Evolutionary conservation across 2,888 invertebrate genomes (phyloP), one percentile per base, ranked within the genome.

Genomic region (Erpobdella octoculata): DNA sequence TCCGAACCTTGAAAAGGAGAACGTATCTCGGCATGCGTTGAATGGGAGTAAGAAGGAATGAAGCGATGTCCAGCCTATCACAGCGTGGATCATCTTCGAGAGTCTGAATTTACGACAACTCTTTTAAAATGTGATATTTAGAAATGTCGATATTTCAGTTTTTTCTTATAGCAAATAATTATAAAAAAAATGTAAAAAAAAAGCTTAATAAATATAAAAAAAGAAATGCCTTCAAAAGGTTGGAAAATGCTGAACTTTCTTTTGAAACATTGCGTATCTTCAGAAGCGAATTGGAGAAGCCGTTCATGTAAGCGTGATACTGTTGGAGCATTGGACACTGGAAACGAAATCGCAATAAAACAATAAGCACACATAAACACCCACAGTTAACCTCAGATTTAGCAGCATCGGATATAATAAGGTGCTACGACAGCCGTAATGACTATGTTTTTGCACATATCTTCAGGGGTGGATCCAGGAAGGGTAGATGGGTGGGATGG

Each of bases 1-100:
- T n/a, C n/a, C n/a, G 67, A 74, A 82, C 82, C 80, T 84, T 83
- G 9, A 85, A 76, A n/a, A 84, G 79, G 2, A 85, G 79, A 46
- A 84, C 81, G 74, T 84, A 84, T 65, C 82, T 80, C 0, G 85
- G 84, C 71, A 85, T 79, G 70, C 84, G 79, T 74, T 84, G 84
- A 12, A 85, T 79, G 2, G 85, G 85, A 2, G 83, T 81, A 64
- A 85, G 77, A 48, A 85, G 77, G 73, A 84, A 81, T 4, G 82
- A 79, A n/a, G 81, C 80, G 36, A 85, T 76, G 76, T 82, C 82
- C 36, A 81, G 76, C 53, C 82, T 82, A 71, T 80, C 79, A 74
- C 82, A 83, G 31, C 77, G 74, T 12, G 81, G 79, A 70, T 80
- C 79, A 28, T 78, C 76, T 67, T 80, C 74, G 41, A 79, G 78